Evolutionary conservation across 2,113 vertebrate species (phyloP), one percentile per base, ranked within the genome.

Genomic region (Pogona vitticeps): DNA sequence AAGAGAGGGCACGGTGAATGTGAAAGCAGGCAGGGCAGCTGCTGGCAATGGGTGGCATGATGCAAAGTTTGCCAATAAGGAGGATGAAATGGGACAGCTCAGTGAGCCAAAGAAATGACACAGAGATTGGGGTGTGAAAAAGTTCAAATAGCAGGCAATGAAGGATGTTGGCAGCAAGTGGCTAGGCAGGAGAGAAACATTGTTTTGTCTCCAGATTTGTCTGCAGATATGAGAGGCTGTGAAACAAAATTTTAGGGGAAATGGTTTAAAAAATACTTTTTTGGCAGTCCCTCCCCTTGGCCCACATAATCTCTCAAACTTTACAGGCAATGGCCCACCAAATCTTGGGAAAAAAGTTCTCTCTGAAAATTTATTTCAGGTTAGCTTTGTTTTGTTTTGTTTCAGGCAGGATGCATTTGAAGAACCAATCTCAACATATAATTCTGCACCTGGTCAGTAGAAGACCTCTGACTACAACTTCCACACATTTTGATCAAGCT

Each of bases 61-160:
- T n/a, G 17, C 40, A 38, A 31, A 7, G 15, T 21, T 38, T 78
- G 61, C 78, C 33, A 8, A 17, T 1, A 1, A 65, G 82, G 82
- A 72, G 10, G 20, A 0, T 0, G 0, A 0, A 15, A 40, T 0
- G 0, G 0, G 13, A 0, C 0, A 0, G 28, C 3, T 28, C 21
- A 78, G 0, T 1, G n/a, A 21, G 75, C 26, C 14, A 77, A 6
- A 79, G 8, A 8, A 15, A 36, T 0, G 0, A 8, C 86, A 67
- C 36, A 4, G 21, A 52, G 40, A 0, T 7, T 42, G 21, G n/a
- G 12, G 61, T 67, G 56, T 26, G 70, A 84, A 70, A 65, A 82
- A 77, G n/a, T 20, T 63, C 0, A 0, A 83, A 73, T 6, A 14
- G 5, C 10, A 0, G 2, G 2, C 3, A 52, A 42, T 61, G 42